Evolutionary conservation across 2,797 vertebrate genomes (phyloP).

Genomic region (Hapalemur alaotrensis): DNA sequence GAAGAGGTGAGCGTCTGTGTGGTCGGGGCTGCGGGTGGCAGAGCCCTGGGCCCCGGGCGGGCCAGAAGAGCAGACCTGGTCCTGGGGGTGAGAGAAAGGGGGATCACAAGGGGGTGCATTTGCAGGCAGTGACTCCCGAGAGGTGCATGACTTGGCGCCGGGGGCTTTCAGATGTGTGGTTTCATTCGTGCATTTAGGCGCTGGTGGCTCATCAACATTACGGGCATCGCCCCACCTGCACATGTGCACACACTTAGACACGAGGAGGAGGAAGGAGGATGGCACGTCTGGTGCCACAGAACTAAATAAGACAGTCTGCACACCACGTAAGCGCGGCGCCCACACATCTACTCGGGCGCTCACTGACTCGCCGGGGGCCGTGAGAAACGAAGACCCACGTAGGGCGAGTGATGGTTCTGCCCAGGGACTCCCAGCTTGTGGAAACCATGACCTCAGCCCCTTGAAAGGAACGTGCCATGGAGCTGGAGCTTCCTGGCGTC

Average conservation of each 20-base stretch:
- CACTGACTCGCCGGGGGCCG: accelerated
- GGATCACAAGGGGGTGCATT: background rate
- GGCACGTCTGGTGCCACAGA: accelerated
- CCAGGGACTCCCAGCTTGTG: accelerated
- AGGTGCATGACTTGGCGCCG: accelerated
- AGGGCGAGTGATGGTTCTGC: accelerated
- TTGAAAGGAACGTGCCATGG: accelerated
- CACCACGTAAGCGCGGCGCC: accelerated
- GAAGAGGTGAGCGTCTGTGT: accelerated
- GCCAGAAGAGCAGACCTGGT: background rate
- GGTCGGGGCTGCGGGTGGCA: accelerated
- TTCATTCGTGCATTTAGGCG: background rate
- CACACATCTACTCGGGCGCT: accelerated
- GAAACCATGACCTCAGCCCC: accelerated
- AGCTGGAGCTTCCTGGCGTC: background rate
- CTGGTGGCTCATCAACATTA: accelerated
- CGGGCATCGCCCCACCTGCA: accelerated
- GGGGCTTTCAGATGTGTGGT: background rate
- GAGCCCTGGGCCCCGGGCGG: accelerated
- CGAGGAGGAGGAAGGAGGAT: too few relatives aligned
- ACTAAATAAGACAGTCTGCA: too few relatives aligned
- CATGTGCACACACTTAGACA: too few relatives aligned
- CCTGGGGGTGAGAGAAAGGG: accelerated
- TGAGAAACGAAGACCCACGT: background rate
- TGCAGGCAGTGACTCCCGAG: accelerated